Evolutionary conservation across 2,113 vertebrate species (phyloP).

Genomic region (Albula glossodonta): DNA sequence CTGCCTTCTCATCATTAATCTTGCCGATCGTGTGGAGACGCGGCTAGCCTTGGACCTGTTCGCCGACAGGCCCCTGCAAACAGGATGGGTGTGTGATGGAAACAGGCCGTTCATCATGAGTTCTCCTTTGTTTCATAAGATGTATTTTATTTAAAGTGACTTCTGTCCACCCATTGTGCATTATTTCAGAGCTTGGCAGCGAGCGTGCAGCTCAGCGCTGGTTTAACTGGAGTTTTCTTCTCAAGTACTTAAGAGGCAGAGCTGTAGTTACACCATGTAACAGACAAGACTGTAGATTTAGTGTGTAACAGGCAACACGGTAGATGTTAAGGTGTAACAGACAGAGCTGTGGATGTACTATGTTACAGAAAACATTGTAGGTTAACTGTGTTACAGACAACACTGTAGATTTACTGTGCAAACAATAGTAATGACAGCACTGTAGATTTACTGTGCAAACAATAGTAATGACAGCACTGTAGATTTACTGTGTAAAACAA

Average conservation of each 20-base stretch:
- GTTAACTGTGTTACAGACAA: too few relatives aligned
- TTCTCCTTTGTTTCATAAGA: neutral
- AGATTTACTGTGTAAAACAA: too few relatives aligned
- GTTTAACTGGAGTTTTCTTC: neutral
- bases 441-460: too few relatives aligned
- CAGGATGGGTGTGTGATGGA: neutral
- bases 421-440: too few relatives aligned
- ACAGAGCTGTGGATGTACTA: neutral
- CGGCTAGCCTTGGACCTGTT: neutral
- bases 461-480: too few relatives aligned
- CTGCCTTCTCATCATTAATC: too few relatives aligned
- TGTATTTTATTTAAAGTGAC: neutral
- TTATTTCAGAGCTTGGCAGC: neutral
- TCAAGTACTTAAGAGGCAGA: neutral
- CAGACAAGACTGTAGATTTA: neutral
- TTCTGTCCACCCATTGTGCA: conserved; percentile 3
- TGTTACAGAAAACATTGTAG: too few relatives aligned
- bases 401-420: too few relatives aligned
- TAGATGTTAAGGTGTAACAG: neutral
- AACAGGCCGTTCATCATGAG: neutral
- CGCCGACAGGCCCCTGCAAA: neutral
- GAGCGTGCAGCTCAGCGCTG: neutral
- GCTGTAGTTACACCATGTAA: neutral
- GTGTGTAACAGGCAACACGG: neutral
- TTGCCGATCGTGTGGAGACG: too few relatives aligned